phyloP scores from a whole-genome alignment of 2,888 invertebrate species.

The Acheta domesticus region DNA sequence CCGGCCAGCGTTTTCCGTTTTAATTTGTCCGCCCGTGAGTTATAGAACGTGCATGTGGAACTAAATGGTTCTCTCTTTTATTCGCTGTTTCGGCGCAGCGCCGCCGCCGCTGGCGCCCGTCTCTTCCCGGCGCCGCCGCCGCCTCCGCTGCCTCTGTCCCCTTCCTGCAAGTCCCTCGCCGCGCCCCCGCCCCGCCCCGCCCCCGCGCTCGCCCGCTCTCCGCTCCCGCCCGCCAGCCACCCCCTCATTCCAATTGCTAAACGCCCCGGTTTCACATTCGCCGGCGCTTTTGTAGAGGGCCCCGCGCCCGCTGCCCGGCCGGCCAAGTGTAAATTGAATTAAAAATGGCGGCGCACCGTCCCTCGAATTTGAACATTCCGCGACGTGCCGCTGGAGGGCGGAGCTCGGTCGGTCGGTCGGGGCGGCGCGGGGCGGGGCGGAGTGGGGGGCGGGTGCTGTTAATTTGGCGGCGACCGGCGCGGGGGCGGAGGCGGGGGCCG shows the following conservation, averaged over 20 bases:
- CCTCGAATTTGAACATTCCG: constrained; percentile 29
- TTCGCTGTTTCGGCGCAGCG: not conserved
- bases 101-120: not conserved
- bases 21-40: constrained; percentile 24
- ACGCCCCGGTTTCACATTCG: constrained; percentile 22
- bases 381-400: constrained; percentile 25
- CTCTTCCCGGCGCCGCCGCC: not conserved
- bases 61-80: constrained; percentile 18
- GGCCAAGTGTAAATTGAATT: constrained; percentile 34
- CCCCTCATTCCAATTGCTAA: constrained; percentile 20
- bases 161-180: not conserved
- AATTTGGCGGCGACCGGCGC: constrained; percentile 45
- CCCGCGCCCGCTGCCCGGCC: not conserved
- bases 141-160: not conserved
- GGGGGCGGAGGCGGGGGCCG: not conserved
- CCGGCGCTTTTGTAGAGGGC: constrained; percentile 4
- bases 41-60: constrained; percentile 22
- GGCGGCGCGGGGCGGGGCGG: constrained; percentile 18
- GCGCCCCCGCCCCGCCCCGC: not conserved
- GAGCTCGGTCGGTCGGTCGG: constrained; percentile 23
- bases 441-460: constrained; percentile 47
- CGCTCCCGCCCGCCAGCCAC: not conserved
- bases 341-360: constrained; percentile 27
- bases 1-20: constrained; percentile 21
- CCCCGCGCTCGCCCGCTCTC: not conserved